These are phyloP conservation scores for Perizoma flavofasciatum DNA, from an alignment of 2,888 invertebrate genomes.

Conservation along the genomic window DNA sequence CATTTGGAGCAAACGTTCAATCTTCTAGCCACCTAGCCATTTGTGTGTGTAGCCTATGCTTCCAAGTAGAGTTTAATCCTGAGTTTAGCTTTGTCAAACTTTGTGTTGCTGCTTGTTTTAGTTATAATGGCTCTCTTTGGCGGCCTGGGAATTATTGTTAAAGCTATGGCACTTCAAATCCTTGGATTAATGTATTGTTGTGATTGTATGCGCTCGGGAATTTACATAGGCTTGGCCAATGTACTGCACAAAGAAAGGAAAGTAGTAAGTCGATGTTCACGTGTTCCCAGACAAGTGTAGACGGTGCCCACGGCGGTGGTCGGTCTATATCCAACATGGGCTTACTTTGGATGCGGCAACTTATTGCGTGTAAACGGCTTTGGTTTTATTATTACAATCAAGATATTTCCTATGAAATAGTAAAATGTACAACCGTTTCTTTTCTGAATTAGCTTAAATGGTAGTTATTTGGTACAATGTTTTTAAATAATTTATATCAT, in stretches of 20 bases:
- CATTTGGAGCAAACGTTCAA: slow-evolving; percentile 15
- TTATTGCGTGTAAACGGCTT: slow-evolving; percentile 1
- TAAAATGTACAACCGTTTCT: no score
- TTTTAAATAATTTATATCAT: no score
- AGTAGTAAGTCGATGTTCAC: slow-evolving; percentile 9
- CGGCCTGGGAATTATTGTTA: slow-evolving; percentile 62
- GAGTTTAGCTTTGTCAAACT: slow-evolving; percentile 65
- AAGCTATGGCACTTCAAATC: slow-evolving; percentile 50
- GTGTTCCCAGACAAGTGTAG: slow-evolving; percentile 2
- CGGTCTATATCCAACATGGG: slow-evolving; percentile 12
- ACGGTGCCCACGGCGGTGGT: slow-evolving; percentile 5
- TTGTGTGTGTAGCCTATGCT: slow-evolving; percentile 45
- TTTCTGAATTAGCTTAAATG: no score
- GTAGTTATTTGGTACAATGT: no score
- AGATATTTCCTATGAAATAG: background rate
- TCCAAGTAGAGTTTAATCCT: slow-evolving; percentile 62
- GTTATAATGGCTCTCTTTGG: slow-evolving; percentile 70
- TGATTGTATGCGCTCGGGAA: background rate
- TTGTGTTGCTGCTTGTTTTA: slow-evolving; percentile 64
- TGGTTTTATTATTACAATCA: background rate
- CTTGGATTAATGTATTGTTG: slow-evolving; percentile 11
- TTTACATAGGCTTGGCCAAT: no score
- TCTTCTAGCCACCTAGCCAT: slow-evolving; percentile 28
- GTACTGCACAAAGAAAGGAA: background rate
- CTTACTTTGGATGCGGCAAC: slow-evolving; percentile 3